These are phyloP conservation scores for Macquaria ambigua DNA, from an alignment of 2,113 vertebrate species.

Conservation along the genomic window DNA sequence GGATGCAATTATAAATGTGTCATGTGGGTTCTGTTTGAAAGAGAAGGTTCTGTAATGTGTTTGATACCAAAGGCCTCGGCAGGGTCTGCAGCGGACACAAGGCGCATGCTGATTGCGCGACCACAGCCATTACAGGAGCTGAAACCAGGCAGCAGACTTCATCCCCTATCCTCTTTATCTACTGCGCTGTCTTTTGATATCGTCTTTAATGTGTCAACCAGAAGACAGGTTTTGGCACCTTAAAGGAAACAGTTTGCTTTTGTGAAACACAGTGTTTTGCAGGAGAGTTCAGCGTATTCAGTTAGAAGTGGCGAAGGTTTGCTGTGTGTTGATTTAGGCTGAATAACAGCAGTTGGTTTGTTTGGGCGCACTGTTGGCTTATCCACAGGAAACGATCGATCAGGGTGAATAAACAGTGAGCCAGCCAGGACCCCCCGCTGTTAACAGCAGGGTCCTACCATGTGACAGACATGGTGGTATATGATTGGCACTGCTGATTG, in stretches of 20 bases:
- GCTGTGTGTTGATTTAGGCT: constrained; percentile 65
- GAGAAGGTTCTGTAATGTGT: constrained; percentile 54
- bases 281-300: constrained; percentile 14
- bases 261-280: constrained; percentile 7
- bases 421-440: constrained; percentile 64
- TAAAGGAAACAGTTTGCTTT: constrained; percentile 15
- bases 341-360: constrained; percentile 77
- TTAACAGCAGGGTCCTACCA: constrained; percentile 66
- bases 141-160: constrained; percentile 30
- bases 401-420: constrained; percentile 77
- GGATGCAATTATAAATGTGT: constrained; percentile 80
- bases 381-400: constrained; percentile 78
- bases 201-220: constrained; percentile 29
- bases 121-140: constrained; percentile 42
- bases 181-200: constrained; percentile 28
- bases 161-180: not conserved
- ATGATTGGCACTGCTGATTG: constrained; percentile 75
- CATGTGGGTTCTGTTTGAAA: constrained; percentile 67
- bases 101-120: constrained; percentile 64
- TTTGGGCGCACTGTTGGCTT: constrained; percentile 72
- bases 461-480: constrained; percentile 72
- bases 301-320: constrained; percentile 28
- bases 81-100: constrained; percentile 45
- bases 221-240: constrained; percentile 28
- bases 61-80: constrained; percentile 51